phyloP scores from a whole-genome alignment of 2,888 invertebrate species.

The Athripsodes cinereus region DNA sequence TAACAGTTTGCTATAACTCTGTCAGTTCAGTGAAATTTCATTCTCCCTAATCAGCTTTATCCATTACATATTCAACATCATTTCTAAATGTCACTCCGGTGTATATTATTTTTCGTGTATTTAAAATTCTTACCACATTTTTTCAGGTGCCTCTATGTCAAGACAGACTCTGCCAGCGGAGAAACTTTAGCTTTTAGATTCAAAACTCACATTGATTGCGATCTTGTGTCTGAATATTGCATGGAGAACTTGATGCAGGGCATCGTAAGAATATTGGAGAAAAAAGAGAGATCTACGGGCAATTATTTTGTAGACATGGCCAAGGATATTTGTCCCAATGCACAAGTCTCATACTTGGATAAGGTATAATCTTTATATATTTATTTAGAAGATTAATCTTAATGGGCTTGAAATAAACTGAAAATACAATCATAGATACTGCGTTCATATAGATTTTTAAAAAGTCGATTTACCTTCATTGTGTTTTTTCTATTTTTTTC shows the following conservation, averaged over 20 bases:
- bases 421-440: no score
- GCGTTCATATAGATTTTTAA: no score
- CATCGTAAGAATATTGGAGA: slow-evolving; percentile 37
- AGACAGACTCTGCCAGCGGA: slow-evolving; percentile 33
- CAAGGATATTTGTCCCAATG: slow-evolving; percentile 46
- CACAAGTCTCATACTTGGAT: slow-evolving; percentile 47
- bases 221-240: slow-evolving; percentile 33
- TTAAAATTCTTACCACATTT: no score
- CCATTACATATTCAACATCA: no score
- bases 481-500: slow-evolving; percentile 29
- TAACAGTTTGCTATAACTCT: no score
- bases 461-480: no score
- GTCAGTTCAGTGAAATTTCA: no score
- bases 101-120: no score
- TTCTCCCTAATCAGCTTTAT: no score
- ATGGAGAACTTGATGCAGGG: slow-evolving; percentile 34
- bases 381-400: not conserved
- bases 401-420: no score
- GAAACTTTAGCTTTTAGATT: slow-evolving; percentile 46
- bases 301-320: slow-evolving; percentile 35
- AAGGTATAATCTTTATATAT: slow-evolving; percentile 38
- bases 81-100: no score
- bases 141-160: slow-evolving; percentile 51
- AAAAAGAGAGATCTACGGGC: slow-evolving; percentile 31
- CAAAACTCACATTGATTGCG: slow-evolving; percentile 45